phyloP scores from a whole-genome alignment of 2,113 vertebrate species.

The Cavia porcellus region DNA sequence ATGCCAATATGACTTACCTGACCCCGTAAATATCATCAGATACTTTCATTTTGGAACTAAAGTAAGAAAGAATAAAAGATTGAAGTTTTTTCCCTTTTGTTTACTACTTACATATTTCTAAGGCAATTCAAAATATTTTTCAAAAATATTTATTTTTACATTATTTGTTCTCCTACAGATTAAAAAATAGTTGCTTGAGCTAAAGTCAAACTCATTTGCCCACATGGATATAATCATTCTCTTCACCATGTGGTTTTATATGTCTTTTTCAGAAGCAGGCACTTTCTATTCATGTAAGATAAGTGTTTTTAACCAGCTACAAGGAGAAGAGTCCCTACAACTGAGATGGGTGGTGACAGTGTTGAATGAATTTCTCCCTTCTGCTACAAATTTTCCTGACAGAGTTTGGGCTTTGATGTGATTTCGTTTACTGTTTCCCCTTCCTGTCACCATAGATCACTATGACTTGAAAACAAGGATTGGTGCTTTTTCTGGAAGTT shows the following conservation, averaged over 20 bases:
- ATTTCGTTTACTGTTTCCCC: background rate
- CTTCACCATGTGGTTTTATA: background rate
- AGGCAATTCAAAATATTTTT: constrained; percentile 10
- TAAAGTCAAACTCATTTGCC: constrained; percentile 11
- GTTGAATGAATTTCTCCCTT: background rate
- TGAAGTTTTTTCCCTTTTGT: background rate
- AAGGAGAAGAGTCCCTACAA: background rate
- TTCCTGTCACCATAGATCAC: background rate
- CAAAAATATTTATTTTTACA: constrained; percentile 8
- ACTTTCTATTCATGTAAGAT: constrained; percentile 37
- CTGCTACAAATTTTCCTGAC: background rate
- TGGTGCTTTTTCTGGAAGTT: background rate
- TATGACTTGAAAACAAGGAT: background rate
- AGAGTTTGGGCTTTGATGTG: background rate
- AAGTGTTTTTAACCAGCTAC: background rate
- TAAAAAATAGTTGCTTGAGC: constrained; percentile 10
- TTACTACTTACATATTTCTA: constrained; percentile 39
- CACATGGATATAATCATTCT: background rate
- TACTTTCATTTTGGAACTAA: background rate
- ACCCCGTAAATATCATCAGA: background rate
- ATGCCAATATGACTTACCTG: background rate
- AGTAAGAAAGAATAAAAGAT: background rate
- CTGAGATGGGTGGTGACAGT: background rate
- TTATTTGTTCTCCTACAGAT: background rate
- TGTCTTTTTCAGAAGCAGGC: background rate